Evolutionary conservation across 2,888 invertebrate genomes (phyloP), one percentile per base, ranked within the genome.

Genomic region (Mesodorylaimus sp.): DNA sequence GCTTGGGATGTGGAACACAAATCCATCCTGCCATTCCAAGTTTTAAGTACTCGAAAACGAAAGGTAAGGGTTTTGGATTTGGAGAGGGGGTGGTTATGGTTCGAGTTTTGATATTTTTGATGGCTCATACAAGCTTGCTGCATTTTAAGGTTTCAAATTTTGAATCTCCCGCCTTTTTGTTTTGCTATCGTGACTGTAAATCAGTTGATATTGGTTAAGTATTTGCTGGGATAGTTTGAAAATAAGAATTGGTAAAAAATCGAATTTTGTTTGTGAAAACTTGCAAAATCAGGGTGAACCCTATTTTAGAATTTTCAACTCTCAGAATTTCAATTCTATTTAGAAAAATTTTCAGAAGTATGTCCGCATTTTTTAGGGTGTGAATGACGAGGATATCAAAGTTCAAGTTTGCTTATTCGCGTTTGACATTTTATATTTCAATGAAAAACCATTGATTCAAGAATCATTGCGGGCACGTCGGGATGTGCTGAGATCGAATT

Each of bases 321-420:
- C n/a, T n/a, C n/a, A n/a, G n/a, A n/a, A n/a, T n/a, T n/a, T n/a
- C n/a, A n/a, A n/a, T n/a, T n/a, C n/a, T n/a, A n/a, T n/a, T n/a
- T n/a, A n/a, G n/a, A n/a, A n/a, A n/a, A n/a, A n/a, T n/a, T n/a
- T n/a, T n/a, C n/a, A n/a, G n/a, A n/a, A n/a, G n/a, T n/a, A n/a
- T n/a, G 26, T 43, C 27, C 13, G 5, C 44, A 47, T 37, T 54
- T 67, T 61, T 36, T 58, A 80, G 79, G 81, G 82, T 70, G 83
- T 79, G 1, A 76, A 74, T 58, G 79, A 78, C 60, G 19, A 26
- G 3, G 79, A 81, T 45, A 83, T 83, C 52, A 82, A 81, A 67
- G 81, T 84, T 0, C 82, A 83, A 67, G 89, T 97, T 27, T 91
- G 91, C 66, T 81, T 97, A 28, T 95, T 85, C 70, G 83, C 89